Conservation (phyloP, 2,797 vertebrate species). For the Malurus splendens region DNA sequence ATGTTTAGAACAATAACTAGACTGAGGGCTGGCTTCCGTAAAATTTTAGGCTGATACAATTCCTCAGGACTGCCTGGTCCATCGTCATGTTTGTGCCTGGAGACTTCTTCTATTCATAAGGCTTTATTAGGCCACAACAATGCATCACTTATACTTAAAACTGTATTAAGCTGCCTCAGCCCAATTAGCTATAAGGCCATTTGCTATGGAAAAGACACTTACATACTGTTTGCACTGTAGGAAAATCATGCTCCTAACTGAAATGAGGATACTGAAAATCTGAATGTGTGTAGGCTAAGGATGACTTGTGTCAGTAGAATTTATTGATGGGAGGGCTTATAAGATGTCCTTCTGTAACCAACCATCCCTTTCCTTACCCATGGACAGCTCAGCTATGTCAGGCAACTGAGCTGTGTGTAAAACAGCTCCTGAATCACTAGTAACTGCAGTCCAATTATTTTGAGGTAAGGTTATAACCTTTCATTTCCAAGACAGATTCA, state of each 20-base stretch:
- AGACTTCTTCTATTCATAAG: not conserved
- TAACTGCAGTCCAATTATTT: not conserved
- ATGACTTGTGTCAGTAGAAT: not conserved
- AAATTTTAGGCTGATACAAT: accelerated
- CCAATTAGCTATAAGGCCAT: not conserved
- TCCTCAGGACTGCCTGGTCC: not conserved
- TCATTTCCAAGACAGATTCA: not conserved
- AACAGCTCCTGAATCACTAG: not conserved
- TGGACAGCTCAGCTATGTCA: not conserved
- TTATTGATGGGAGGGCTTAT: not conserved
- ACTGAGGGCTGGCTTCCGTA: not conserved
- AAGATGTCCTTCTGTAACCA: not conserved
- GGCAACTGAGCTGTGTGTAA: not conserved
- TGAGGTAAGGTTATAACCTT: not conserved
- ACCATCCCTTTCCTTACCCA: not conserved
- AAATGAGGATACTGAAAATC: not conserved
- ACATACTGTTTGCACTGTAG: not conserved
- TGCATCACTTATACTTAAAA: not conserved
- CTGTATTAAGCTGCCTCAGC: not conserved
- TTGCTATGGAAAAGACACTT: not conserved
- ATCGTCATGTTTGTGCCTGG: not conserved
- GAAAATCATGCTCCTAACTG: not conserved
- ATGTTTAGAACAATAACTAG: not conserved
- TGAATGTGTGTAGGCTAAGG: not conserved
- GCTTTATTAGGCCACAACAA: not conserved